Base-by-base conservation (phyloP, 2,113 vertebrate species). In the Corydoras sp. region DNA sequence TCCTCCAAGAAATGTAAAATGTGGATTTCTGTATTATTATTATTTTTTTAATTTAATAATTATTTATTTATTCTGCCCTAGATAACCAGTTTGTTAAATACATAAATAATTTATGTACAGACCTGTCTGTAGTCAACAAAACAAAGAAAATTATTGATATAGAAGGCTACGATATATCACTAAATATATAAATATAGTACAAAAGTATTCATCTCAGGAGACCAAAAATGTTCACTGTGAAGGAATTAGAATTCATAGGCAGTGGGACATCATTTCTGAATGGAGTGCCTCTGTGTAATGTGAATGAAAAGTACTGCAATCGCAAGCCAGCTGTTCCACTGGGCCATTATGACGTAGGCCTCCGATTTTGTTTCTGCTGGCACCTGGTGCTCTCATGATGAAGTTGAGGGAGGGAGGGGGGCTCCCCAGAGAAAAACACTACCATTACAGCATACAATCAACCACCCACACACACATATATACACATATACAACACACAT, bases 261-360 rank as follows among this genome's bases (percentile, higher is more conserved):
- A 58, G 18, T 30, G n/a, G 9, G 48, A 60, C 56, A 43, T 58
- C 68, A 60, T 24, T 69, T 51, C 56, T 69, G 68, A 69, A 69
- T 69, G 71, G 62, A 59, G 55, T 65, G 62, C 62, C 65, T 76
- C 74, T 72, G 69, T 65, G 49, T 61, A 53, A 70, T 68, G 56
- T 65, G 70, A 69, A 69, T 68, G 69, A 79, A 29, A 58, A 71
- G 72, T 43, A 60, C 68, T 63, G 48, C 11, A 50, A 49, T 62
- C 71, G 64, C 56, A 71, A 75, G 73, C 69, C 79, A 80, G 79
- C 79, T 80, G 79, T 73, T 77, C 74, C 59, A 67, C 56, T 53
- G 18, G 62, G 53, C 66, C 63, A 51, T 80, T 74, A 80, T 77
- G 75, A 80, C 76, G 31, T 67, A 60, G 64, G 60, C 49, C 55